Evolutionary conservation across 2,797 vertebrate species (phyloP), one percentile per base, ranked within the genome.

Genomic region (Tangara arthus): DNA sequence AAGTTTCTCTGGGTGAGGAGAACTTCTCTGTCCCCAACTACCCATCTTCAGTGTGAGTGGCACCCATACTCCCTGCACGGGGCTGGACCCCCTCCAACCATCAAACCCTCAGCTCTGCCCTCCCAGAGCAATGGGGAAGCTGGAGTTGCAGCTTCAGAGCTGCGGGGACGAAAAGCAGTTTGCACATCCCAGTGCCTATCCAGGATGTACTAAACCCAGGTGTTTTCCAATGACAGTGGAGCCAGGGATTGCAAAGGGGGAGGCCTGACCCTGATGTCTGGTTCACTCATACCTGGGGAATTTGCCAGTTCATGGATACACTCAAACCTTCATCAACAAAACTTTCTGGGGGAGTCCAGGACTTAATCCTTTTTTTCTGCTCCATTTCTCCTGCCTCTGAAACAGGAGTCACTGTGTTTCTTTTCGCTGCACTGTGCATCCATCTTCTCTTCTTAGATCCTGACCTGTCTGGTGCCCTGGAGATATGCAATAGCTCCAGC

Each of bases 381-480:
- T 95, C 72, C 76, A 90, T 95, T 96, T 96, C 72, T 91, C 32
- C 39, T 81, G 61, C 57, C 50, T 91, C 57, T 76, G 87, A 91
- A 86, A 83, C 0, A 19, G 61, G 72, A 93, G 39, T 83, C 57
- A 50, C 21, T 83, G 64, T 80, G 57, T 80, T 91, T 75, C 72
- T 81, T 91, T 93, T 80, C 83, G n/a, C 61, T 76, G 28, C 28
- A 11, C 52, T 69, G 69, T 75, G 82, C 85, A 95, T 94, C 72
- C 82, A 83, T 96, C 95, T 96, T 94, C 76, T 81, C 94, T 93
- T 89, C 65, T 95, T 94, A 94, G 50, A 90, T 93, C 26, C 85
- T 95, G 94, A 94, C 79, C 87, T 41, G 50, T 35, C 79, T 81
- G 46, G 42, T 78, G 65, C 82, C 89, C 79, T 93, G 69, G 42